These are phyloP conservation scores for Apamea crenata DNA, from an alignment of 2,888 invertebrate species.

Conservation along the genomic window DNA sequence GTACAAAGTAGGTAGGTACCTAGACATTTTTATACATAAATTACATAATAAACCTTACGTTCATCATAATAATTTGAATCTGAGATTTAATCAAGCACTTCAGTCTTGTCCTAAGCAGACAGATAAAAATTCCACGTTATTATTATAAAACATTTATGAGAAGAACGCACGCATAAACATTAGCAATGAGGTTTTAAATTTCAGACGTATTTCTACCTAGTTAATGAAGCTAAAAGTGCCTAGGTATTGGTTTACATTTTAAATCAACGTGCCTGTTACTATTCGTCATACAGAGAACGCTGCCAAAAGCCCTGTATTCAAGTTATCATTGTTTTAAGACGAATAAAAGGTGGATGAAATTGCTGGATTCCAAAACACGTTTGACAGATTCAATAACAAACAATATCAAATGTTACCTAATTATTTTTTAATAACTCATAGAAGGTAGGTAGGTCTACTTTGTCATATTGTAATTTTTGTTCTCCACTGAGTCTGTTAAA, in stretches of 20 bases:
- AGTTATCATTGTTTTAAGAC: not conserved
- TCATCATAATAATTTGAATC: not conserved
- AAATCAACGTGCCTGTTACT: conserved; percentile 22
- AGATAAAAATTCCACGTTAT: conserved; percentile 11
- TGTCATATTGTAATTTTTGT: not conserved
- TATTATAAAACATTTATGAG: not conserved
- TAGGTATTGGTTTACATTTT: conserved; percentile 23
- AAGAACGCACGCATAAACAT: conserved; percentile 23
- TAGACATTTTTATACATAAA: conserved; percentile 14
- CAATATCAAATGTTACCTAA: not conserved
- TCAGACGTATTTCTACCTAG: conserved; percentile 15
- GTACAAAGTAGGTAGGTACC: not conserved
- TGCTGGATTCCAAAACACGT: not conserved
- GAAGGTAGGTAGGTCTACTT: not conserved
- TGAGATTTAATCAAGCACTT: not conserved
- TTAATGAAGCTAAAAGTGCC: conserved; percentile 19
- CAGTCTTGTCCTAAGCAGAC: not conserved
- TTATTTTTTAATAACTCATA: not conserved
- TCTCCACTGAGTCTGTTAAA: not conserved
- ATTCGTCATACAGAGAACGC: conserved; percentile 9
- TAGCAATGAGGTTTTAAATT: conserved; percentile 47
- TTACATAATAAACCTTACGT: not conserved
- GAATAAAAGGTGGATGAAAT: not conserved
- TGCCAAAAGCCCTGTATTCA: conserved; percentile 26
- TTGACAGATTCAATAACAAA: not conserved